Conservation (phyloP, 2,113 vertebrate genomes). For the Panthera uncia region DNA sequence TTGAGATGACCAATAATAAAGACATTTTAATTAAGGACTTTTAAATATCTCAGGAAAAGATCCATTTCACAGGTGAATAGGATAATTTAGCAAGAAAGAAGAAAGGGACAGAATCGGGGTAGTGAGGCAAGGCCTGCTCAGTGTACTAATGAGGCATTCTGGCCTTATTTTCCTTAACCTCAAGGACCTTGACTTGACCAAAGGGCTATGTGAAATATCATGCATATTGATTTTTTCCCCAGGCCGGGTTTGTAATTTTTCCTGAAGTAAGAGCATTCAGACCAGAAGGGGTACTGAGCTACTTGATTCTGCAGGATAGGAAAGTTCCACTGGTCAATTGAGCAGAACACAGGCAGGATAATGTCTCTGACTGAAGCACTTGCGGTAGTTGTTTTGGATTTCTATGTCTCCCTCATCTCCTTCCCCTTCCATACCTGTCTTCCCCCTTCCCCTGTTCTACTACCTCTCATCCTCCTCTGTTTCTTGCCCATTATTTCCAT, state of each 20-base stretch:
- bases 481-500: background rate
- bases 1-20: background rate
- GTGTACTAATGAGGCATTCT: background rate
- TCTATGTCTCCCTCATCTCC: background rate
- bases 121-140: accelerated
- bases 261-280: background rate
- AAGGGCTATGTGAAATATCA: background rate
- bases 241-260: background rate
- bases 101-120: background rate
- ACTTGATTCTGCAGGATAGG: background rate
- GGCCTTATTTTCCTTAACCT: background rate
- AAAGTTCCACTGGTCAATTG: background rate
- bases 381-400: background rate
- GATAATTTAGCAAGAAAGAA: background rate
- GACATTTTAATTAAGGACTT: background rate
- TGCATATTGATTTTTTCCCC: background rate
- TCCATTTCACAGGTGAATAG: background rate
- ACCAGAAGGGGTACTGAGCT: background rate
- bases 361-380: background rate
- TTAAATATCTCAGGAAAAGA: background rate
- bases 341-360: background rate
- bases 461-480: background rate
- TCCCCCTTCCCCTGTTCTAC: background rate
- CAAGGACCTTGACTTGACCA: background rate
- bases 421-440: background rate